Evolutionary conservation across 2,113 vertebrate genomes (phyloP).

Genomic region (Actenoides lindsayi): DNA sequence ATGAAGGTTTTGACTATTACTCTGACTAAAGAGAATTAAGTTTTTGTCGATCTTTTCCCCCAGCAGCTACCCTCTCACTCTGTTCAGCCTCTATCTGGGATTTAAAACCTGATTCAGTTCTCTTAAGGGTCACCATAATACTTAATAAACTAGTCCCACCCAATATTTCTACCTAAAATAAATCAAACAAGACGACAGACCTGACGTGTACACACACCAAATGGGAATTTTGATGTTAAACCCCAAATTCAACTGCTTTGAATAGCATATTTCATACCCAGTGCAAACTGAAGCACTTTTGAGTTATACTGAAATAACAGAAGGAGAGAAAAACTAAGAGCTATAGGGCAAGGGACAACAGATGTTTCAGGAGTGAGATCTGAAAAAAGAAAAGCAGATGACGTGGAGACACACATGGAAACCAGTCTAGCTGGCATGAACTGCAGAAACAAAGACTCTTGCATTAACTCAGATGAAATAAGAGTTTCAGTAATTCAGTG

Average conservation of each 20-base stretch:
- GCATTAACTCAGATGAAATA: constrained; percentile 58
- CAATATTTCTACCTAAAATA: constrained; percentile 9
- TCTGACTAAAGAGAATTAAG: neutral
- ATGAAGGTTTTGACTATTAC: neutral
- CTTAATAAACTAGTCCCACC: neutral
- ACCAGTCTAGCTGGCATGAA: constrained; percentile 49
- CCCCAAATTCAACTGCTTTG: neutral
- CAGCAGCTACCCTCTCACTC: neutral
- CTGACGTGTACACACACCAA: neutral
- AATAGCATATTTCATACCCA: neutral
- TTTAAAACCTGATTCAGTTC: neutral
- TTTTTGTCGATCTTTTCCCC: neutral
- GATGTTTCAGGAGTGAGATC: constrained; percentile 40
- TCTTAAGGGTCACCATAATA: neutral
- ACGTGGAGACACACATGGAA: constrained; percentile 49
- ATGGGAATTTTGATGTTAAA: neutral
- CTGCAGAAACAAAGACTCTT: constrained; percentile 51
- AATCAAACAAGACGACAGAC: neutral
- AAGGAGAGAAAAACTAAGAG: neutral
- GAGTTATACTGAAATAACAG: constrained; percentile 14
- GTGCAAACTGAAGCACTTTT: neutral
- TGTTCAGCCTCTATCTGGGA: neutral
- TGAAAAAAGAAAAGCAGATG: constrained; percentile 46
- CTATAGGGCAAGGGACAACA: constrained; percentile 40
- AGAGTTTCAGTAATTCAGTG: constrained; percentile 55